Evolutionary conservation across 2,797 vertebrate species (phyloP).

Genomic region (Tadarida brasiliensis): DNA sequence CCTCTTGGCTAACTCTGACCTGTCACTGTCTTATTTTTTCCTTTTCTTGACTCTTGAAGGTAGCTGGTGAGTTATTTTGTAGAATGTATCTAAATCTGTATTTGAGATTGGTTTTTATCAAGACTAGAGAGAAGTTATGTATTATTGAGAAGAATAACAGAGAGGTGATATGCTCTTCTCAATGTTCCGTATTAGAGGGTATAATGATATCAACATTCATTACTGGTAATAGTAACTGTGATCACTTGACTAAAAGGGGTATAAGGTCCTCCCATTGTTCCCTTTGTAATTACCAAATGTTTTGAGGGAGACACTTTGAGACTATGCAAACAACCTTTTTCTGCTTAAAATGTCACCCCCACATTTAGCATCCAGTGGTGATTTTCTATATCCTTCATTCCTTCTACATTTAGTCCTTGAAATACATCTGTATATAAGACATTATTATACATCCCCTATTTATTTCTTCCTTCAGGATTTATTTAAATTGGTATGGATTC

Average conservation of each 20-base stretch:
- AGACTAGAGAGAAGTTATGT: not conserved
- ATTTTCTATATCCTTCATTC: not conserved
- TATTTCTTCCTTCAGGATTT: not conserved
- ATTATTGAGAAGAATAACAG: not conserved
- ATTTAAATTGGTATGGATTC: not conserved
- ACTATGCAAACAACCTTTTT: not conserved
- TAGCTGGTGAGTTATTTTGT: not conserved
- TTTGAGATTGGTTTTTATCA: not conserved
- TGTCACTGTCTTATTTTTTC: not conserved
- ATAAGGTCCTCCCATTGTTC: not conserved
- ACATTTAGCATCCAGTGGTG: not conserved
- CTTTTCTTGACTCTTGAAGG: not conserved
- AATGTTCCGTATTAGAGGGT: not conserved
- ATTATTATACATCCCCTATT: not conserved
- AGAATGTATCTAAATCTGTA: not conserved
- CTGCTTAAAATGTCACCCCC: not conserved
- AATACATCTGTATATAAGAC: not conserved
- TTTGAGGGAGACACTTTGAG: not conserved
- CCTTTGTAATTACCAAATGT: not conserved
- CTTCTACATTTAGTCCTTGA: not conserved
- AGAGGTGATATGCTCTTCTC: not conserved
- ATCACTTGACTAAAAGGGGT: not conserved
- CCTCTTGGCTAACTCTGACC: not conserved
- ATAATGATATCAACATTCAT: not conserved
- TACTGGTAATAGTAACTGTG: not conserved